Evolutionary conservation across 92 coral and sea anemone species (phyloP).

Genomic region (Heliopora coerulea): DNA sequence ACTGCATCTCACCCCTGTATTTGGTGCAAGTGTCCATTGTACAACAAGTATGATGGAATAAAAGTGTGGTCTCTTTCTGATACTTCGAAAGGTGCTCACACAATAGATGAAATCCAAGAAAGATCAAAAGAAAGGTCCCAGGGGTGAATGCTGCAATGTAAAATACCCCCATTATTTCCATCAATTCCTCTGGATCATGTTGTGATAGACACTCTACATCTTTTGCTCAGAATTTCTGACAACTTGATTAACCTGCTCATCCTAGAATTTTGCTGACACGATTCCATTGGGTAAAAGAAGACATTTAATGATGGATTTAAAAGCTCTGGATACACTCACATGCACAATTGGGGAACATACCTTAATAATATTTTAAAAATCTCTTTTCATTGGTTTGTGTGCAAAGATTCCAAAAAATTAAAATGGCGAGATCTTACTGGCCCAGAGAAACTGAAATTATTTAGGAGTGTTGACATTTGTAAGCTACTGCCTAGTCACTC

Average conservation of each 20-base stretch:
- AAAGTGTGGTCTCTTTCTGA: constrained; percentile 43
- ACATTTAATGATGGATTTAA: constrained; percentile 38
- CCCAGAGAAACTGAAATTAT: no score
- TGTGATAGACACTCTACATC: constrained; percentile 42
- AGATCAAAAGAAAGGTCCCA: constrained; percentile 23
- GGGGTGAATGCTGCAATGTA: constrained; percentile 41
- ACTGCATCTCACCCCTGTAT: no score
- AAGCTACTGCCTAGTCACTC: constrained; percentile 33
- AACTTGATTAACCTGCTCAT: constrained; percentile 48
- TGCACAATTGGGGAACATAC: constrained; percentile 27
- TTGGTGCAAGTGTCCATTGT: constrained; percentile 48
- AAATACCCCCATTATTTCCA: constrained; percentile 36
- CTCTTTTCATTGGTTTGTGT: constrained; percentile 43
- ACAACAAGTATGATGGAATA: constrained; percentile 33
- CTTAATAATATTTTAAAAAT: constrained; percentile 42
- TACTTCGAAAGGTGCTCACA: constrained; percentile 42
- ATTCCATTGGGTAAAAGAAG: constrained; percentile 47
- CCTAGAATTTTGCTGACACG: constrained; percentile 38
- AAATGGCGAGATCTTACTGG: no score
- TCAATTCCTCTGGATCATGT: constrained; percentile 45
- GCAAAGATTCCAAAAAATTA: no score
- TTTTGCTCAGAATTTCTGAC: constrained; percentile 43
- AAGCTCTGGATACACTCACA: constrained; percentile 15
- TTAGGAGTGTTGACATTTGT: no score
- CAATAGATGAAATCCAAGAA: constrained; percentile 29